phyloP scores from a whole-genome alignment of 2,797 vertebrate genomes.

The Micromesistius poutassou region DNA sequence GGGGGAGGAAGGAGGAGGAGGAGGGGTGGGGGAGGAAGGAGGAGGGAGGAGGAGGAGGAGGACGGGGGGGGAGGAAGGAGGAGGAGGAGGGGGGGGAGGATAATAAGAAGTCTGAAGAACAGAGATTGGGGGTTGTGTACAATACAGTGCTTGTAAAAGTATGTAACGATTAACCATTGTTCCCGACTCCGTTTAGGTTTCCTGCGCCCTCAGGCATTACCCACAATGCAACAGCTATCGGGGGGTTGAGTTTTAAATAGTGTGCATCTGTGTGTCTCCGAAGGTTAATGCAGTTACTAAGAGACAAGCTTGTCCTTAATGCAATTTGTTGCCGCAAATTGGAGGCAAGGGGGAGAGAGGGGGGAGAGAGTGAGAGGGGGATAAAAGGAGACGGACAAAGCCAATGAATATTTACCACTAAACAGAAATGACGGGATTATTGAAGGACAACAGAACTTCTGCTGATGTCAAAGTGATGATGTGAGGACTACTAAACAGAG shows the following conservation, averaged over 20 bases:
- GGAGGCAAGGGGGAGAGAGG: constrained; percentile 8
- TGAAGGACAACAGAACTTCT: too few relatives aligned
- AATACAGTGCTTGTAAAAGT: constrained; percentile 30
- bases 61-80: background rate
- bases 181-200: constrained; percentile 56
- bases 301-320: constrained; percentile 27
- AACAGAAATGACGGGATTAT: too few relatives aligned
- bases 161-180: constrained; percentile 56
- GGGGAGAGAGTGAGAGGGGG: background rate
- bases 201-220: constrained; percentile 59
- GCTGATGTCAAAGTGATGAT: too few relatives aligned
- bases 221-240: constrained; percentile 48
- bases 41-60: constrained; percentile 28
- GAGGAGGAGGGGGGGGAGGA: constrained; percentile 37
- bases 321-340: too few relatives aligned
- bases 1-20: constrained; percentile 6
- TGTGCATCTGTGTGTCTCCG: constrained; percentile 51
- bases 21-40: background rate
- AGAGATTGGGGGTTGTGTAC: constrained; percentile 32
- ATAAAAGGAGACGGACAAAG: background rate
- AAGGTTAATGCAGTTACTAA: constrained; percentile 58
- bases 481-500: too few relatives aligned
- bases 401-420: background rate
- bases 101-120: too few relatives aligned
- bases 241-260: constrained; percentile 60